These are phyloP conservation scores for Lacerta viridis DNA, from an alignment of 2,797 vertebrate genomes.

Conservation along the genomic window DNA sequence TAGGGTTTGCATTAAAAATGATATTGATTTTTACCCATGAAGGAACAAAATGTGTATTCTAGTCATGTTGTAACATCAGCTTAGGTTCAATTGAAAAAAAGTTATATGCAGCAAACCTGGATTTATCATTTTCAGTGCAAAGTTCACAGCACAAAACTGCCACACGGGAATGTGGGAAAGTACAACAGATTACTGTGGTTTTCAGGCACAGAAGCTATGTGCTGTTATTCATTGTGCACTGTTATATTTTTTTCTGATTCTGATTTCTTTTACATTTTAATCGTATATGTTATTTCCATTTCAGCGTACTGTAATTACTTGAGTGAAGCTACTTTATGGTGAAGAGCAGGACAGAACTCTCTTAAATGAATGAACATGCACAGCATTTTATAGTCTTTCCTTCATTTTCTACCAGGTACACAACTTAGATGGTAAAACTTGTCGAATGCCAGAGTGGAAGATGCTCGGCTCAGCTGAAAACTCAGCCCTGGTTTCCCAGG, in stretches of 20 bases:
- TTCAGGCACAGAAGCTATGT: neutral
- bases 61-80: neutral
- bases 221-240: neutral
- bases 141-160: neutral
- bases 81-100: neutral
- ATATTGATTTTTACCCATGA: constrained; percentile 3
- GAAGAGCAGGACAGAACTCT: neutral
- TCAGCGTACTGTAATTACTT: no score
- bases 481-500: neutral
- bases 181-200: neutral
- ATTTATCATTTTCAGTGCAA: neutral
- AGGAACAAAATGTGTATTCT: fast-evolving
- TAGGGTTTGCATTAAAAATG: constrained; percentile 30
- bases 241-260: no score
- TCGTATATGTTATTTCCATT: no score
- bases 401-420: neutral
- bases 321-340: no score
- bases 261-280: no score
- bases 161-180: neutral
- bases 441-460: neutral
- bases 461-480: neutral
- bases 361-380: no score
- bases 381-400: neutral
- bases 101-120: neutral
- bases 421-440: neutral